Evolutionary conservation across 2,113 vertebrate genomes (phyloP), one percentile per base, ranked within the genome.

Genomic region (Elephas maximus): DNA sequence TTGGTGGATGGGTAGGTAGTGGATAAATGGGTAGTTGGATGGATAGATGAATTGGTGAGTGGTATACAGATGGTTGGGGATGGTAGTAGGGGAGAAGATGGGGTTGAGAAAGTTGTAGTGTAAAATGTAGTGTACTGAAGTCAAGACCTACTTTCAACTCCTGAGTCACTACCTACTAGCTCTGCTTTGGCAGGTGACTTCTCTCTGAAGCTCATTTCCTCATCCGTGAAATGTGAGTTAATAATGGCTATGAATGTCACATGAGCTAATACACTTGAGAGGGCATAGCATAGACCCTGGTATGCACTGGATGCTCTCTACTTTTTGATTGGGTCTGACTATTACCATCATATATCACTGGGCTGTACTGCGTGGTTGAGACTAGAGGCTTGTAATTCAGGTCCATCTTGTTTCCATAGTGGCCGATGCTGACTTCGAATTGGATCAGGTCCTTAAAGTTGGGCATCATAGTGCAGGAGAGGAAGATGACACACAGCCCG

Each of bases 341-440:
- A 20, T 97, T 97, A 99, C 99, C 99, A 0, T 99, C 98, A 2
- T 87, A 95, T 60, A 98, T 77, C 23, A 98, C 97, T 2, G 69
- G 93, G 7, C 92, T 92, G 78, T 98, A 92, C 0, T 98, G 98
- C 15, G 98, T 99, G 45, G 97, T 73, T 0, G 98, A 99, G 28
- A 98, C 28, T 0, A 98, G 67, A 1, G 98, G 98, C 62, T 97
- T 98, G 95, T 98, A 98, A 14, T 96, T 98, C 95, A 60, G 93
- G 21, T 99, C 98, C 65, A 79, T 94, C 23, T 96, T 97, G 98
- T 98, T 98, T 44, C 99, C 98, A 0, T 98, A 97, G 71, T 97
- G 78, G 21, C 99, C 99, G 0, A 99, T 90, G 93, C 98, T 99
- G 97, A 99, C 98, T 96, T 99, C 98, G 0, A 99, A 98, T 5